Percentiles rank a stretch among this genome's conserved stretches.
These are phyloP conservation scores for Dendrocincla fuliginosa DNA, from an alignment of 2,797 vertebrate genomes.

Conservation along the genomic window DNA sequence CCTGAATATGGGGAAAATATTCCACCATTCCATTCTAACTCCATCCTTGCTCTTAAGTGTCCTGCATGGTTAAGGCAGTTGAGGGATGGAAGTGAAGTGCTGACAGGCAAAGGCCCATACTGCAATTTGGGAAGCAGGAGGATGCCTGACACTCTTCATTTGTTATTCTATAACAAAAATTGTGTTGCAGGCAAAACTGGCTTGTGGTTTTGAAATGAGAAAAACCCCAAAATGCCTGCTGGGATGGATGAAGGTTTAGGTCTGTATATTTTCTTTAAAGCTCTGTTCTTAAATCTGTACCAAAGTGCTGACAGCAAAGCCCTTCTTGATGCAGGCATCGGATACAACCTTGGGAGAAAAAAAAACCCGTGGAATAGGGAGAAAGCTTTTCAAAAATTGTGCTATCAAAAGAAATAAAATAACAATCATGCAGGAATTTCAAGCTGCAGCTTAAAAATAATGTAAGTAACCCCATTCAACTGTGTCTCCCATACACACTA, in stretches of 20 bases:
- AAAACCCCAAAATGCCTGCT: background rate
- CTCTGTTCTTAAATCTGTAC: background rate
- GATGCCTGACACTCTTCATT: background rate
- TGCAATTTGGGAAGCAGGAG: background rate
- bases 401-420: conserved; percentile 33
- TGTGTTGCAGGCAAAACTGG: background rate
- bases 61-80: conserved; percentile 36
- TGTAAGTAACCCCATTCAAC: background rate
- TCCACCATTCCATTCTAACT: background rate
- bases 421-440: background rate
- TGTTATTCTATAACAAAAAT: background rate
- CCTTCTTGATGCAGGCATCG: background rate
- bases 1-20: background rate
- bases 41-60: background rate
- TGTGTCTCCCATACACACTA: background rate
- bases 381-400: background rate
- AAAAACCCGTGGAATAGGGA: background rate
- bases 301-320: conserved; percentile 31
- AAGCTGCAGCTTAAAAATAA: conserved; percentile 7
- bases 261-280: conserved; percentile 6
- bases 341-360: background rate
- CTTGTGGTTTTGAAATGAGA: background rate
- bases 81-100: background rate
- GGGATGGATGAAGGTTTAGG: background rate
- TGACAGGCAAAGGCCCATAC: background rate